Conservation (phyloP, 2,797 vertebrate genomes). For the Acanthurus lineatus region DNA sequence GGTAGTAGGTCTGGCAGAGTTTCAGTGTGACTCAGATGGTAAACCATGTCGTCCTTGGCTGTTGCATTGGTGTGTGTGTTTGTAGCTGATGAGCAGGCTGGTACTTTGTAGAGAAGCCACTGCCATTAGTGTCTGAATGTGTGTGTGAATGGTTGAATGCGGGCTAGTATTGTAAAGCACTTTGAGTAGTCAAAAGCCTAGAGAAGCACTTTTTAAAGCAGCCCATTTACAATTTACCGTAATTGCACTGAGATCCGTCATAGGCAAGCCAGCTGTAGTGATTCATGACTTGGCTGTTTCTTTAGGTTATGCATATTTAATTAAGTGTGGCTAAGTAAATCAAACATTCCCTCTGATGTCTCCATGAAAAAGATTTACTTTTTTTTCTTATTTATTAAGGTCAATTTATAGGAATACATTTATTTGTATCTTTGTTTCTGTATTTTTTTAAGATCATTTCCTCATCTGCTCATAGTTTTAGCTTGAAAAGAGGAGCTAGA, state of each 20-base stretch:
- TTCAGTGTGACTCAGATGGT: no score
- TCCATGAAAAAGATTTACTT: slow-evolving; percentile 12
- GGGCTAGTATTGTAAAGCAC: no score
- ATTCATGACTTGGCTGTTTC: slow-evolving; percentile 27
- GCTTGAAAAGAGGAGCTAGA: neutral
- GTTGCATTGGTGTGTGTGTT: no score
- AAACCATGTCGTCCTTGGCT: no score
- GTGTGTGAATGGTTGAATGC: no score
- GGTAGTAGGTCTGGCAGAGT: slow-evolving; percentile 27
- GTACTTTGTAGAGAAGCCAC: no score
- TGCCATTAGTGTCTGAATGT: no score
- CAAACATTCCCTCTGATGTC: slow-evolving; percentile 22
- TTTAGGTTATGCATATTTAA: slow-evolving; percentile 35
- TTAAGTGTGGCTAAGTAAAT: slow-evolving; percentile 32
- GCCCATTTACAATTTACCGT: neutral
- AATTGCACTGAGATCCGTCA: slow-evolving; percentile 23
- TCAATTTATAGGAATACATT: neutral
- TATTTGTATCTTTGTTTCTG: neutral
- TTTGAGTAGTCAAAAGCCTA: no score
- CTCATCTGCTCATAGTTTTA: neutral
- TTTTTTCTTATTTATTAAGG: slow-evolving; percentile 12
- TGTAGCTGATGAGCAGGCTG: no score
- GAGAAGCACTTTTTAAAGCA: no score
- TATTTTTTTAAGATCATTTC: slow-evolving; percentile 8
- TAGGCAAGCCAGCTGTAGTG: slow-evolving; percentile 20